A percentile compares a stretch with the other conserved stretches of the same genome.
phyloP scores from a whole-genome alignment of 2,113 vertebrate species.

The Synodontis membranacea region DNA sequence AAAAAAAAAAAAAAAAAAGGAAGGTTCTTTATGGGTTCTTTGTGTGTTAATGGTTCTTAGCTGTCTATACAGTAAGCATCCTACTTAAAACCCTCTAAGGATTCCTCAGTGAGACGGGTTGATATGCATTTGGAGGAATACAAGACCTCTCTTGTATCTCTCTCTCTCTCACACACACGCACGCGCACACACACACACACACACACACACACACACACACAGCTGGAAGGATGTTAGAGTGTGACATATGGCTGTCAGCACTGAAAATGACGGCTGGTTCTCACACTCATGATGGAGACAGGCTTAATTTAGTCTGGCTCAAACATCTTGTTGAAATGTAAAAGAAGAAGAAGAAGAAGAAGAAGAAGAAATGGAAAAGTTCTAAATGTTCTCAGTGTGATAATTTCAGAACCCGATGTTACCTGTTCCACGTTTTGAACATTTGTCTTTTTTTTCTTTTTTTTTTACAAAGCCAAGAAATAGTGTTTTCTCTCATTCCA shows the following conservation, averaged over 20 bases:
- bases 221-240: slow-evolving; percentile 13
- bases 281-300: not conserved
- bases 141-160: not conserved
- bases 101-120: not conserved
- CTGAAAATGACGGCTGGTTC: not conserved
- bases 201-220: slow-evolving; percentile 28
- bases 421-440: not conserved
- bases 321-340: not conserved
- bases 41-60: slow-evolving; percentile 19
- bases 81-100: not conserved
- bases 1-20: no score
- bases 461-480: not conserved
- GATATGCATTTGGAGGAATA: not conserved
- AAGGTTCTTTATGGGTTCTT: slow-evolving; percentile 27
- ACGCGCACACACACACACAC: not conserved
- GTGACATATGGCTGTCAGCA: slow-evolving; percentile 18
- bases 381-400: not conserved
- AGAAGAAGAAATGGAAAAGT: not conserved
- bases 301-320: not conserved
- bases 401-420: not conserved
- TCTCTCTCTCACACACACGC: not conserved
- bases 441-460: not conserved
- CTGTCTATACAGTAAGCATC: not conserved
- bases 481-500: not conserved
- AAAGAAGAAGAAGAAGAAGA: not conserved